Conservation (phyloP, 2,888 invertebrate genomes). For the Drosophila subquinaria region DNA sequence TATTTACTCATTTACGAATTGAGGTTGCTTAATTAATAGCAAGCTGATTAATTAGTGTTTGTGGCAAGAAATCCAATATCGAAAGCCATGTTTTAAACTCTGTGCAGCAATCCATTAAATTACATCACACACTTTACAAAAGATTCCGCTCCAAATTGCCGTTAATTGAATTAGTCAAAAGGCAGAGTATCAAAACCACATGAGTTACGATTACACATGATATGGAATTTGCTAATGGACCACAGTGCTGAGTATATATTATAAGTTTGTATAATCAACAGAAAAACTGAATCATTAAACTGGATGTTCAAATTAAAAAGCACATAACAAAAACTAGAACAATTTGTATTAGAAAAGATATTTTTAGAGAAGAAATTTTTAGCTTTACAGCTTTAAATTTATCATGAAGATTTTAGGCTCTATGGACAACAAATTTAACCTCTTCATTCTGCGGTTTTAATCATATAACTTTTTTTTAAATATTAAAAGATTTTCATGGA, state of each 20-base stretch:
- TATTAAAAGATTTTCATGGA: too few species aligned
- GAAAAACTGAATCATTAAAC: too few species aligned
- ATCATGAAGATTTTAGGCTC: too few species aligned
- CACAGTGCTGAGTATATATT: too few species aligned
- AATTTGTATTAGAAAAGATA: too few species aligned
- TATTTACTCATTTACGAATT: constrained; percentile 44
- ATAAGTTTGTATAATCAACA: too few species aligned
- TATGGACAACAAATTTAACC: too few species aligned
- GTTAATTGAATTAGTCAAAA: constrained; percentile 61
- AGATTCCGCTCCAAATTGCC: constrained; percentile 40
- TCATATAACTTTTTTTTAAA: too few species aligned
- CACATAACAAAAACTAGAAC: not conserved
- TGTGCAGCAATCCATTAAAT: constrained; percentile 42
- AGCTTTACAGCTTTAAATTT: too few species aligned
- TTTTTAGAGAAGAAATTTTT: too few species aligned
- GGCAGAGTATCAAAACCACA: not conserved
- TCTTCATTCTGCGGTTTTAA: too few species aligned
- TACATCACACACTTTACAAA: constrained; percentile 11
- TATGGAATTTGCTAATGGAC: too few species aligned
- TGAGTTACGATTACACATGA: not conserved
- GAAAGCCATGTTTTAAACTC: constrained; percentile 20
- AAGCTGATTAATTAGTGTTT: constrained; percentile 74
- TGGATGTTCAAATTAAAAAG: not conserved
- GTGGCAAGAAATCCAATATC: constrained; percentile 45
- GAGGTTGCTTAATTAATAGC: constrained; percentile 76